Conservation (phyloP, 2,113 vertebrate genomes). For the Marcusenius ussheri region DNA sequence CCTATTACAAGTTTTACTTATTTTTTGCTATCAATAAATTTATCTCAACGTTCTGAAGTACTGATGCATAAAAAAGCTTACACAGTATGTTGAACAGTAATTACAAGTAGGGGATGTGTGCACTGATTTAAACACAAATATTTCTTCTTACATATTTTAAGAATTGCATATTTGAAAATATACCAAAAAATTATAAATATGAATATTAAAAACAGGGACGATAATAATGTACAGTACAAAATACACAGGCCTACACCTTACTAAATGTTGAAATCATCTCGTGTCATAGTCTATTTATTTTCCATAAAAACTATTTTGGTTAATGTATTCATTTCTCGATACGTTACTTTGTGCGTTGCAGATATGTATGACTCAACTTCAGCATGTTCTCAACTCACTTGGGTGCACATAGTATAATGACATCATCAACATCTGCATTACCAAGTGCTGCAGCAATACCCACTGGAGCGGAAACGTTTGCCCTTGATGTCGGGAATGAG, state of each 20-base stretch:
- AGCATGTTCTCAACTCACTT: background rate
- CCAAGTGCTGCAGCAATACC: background rate
- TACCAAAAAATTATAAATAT: background rate
- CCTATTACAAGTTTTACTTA: background rate
- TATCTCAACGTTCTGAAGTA: background rate
- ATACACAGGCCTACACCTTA: background rate
- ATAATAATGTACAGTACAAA: background rate
- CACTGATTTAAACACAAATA: background rate
- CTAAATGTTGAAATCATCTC: background rate
- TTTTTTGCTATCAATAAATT: background rate
- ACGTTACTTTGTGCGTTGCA: background rate
- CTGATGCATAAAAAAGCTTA: background rate
- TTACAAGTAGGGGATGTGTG: background rate
- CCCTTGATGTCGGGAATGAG: background rate
- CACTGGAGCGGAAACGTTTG: background rate
- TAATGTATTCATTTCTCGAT: background rate
- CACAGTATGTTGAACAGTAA: background rate
- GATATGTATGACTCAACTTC: background rate
- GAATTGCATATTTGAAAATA: background rate
- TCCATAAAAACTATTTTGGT: background rate
- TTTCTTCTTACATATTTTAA: background rate
- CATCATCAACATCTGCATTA: slow-evolving; percentile 10
- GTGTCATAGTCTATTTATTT: background rate
- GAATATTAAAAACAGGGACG: background rate
- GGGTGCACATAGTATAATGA: background rate